Conservation (phyloP, 2,888 invertebrate genomes). For the Bellardia bayeri region DNA sequence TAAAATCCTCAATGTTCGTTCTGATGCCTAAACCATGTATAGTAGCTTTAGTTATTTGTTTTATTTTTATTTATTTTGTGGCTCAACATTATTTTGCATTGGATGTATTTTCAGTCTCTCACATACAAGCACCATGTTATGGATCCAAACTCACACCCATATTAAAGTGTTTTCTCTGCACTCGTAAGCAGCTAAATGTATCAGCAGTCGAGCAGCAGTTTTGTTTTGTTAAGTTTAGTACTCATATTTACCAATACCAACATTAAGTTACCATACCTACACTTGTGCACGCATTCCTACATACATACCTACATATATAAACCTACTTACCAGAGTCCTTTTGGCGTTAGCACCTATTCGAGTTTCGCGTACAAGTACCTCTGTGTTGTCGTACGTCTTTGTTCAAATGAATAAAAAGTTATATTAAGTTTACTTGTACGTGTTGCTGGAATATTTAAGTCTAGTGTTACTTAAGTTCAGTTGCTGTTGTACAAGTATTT, state of each 20-base stretch:
- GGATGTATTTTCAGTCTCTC: background rate
- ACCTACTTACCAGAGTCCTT: background rate
- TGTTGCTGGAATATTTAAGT: background rate
- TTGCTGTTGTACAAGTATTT: background rate
- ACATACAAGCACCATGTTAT: background rate
- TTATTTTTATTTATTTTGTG: slow-evolving; percentile 31
- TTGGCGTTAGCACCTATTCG: slow-evolving; percentile 8
- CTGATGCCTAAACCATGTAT: slow-evolving; percentile 1
- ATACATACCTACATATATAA: background rate
- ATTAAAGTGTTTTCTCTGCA: background rate
- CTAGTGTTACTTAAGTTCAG: slow-evolving; percentile 13
- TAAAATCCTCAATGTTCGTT: background rate
- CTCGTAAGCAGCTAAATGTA: background rate
- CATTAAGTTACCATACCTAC: background rate
- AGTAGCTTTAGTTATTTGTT: background rate
- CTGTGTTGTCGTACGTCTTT: background rate
- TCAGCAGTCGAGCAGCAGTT: background rate
- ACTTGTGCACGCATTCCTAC: background rate
- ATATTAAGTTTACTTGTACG: background rate
- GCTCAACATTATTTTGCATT: slow-evolving; percentile 6
- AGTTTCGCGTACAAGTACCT: slow-evolving; percentile 14
- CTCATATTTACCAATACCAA: background rate
- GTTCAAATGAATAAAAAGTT: background rate
- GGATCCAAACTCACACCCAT: background rate
- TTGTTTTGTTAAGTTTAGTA: slow-evolving; percentile 8